Conservation (phyloP, 2,113 vertebrate species). For the Echinops telfairi region DNA sequence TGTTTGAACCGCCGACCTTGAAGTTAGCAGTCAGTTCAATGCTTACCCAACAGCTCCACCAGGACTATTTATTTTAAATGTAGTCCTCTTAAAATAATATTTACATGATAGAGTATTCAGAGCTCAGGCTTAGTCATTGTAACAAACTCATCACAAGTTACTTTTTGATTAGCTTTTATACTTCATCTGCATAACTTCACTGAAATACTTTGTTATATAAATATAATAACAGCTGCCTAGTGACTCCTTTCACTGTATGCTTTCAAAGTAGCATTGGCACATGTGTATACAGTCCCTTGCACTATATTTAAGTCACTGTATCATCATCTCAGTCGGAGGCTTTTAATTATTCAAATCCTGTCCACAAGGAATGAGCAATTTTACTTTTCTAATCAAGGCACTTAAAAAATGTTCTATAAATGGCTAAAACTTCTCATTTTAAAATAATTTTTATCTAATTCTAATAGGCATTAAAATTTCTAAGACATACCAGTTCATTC, state of each 20-base stretch:
- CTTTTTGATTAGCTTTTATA: background rate
- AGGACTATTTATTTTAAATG: background rate
- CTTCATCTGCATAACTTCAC: conserved; percentile 25
- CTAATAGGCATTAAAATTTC: background rate
- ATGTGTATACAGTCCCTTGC: background rate
- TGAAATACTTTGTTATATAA: conserved; percentile 21
- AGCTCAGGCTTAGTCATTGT: background rate
- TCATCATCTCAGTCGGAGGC: background rate
- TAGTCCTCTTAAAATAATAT: background rate
- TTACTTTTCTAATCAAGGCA: conserved; percentile 28
- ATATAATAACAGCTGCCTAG: background rate
- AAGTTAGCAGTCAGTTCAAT: too few relatives aligned
- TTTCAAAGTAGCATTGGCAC: background rate
- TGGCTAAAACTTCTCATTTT: conserved; percentile 24
- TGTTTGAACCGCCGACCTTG: too few relatives aligned
- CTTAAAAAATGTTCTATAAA: background rate
- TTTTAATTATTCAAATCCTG: conserved; percentile 17
- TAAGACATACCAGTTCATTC: background rate
- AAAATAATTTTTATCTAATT: conserved; percentile 1
- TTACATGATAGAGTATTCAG: background rate
- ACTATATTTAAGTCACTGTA: conserved; percentile 24
- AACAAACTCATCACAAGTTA: background rate
- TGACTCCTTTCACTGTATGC: background rate
- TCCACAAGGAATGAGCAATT: background rate
- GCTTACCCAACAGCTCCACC: too few relatives aligned